Evolutionary conservation across 2,888 invertebrate genomes (phyloP).

Genomic region (Cerastoderma edule): DNA sequence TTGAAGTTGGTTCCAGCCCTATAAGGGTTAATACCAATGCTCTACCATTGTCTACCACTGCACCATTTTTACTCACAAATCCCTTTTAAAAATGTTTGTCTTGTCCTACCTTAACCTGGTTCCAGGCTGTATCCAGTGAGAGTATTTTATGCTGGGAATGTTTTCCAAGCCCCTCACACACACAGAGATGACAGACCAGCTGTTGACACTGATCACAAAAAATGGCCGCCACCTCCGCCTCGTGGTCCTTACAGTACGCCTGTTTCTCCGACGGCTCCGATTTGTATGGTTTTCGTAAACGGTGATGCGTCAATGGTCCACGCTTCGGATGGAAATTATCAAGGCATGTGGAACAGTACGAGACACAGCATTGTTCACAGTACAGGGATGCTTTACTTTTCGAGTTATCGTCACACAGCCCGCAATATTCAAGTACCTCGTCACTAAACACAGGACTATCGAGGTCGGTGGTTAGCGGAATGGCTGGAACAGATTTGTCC

Average conservation of each 20-base stretch:
- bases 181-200: constrained; percentile 79
- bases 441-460: constrained; percentile 45
- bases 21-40: no score
- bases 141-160: constrained; percentile 80
- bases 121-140: constrained; percentile 77
- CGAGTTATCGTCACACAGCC: constrained; percentile 75
- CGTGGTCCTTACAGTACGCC: constrained; percentile 76
- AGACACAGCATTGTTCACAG: constrained; percentile 79
- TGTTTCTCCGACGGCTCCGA: constrained; percentile 57
- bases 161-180: constrained; percentile 80
- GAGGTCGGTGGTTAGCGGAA: constrained; percentile 24
- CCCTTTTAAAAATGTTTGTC: no score
- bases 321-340: constrained; percentile 77
- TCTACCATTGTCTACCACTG: no score
- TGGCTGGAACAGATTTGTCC: constrained; percentile 27
- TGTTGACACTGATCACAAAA: constrained; percentile 79
- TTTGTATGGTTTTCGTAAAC: constrained; percentile 62
- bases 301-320: constrained; percentile 75
- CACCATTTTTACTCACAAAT: no score
- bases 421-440: constrained; percentile 65
- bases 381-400: constrained; percentile 72
- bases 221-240: constrained; percentile 72
- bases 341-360: constrained; percentile 78
- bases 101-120: constrained; percentile 73
- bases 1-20: no score